A percentile compares a stretch with the other conserved stretches of the same genome.
These are phyloP conservation scores for Mormyrops boulengeri DNA, from an alignment of 2,797 vertebrate genomes.

Conservation along the genomic window DNA sequence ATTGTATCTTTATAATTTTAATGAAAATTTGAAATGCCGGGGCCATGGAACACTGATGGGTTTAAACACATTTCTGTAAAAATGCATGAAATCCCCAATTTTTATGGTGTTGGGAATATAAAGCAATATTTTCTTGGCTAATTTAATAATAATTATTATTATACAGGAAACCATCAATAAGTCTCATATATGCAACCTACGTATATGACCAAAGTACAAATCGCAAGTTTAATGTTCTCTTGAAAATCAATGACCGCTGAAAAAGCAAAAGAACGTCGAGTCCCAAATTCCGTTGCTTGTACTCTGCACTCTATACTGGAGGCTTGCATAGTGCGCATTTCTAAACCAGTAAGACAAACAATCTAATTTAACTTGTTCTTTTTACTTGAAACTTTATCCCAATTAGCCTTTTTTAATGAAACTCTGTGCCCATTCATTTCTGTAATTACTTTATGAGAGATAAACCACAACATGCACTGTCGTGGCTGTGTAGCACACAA, in stretches of 20 bases:
- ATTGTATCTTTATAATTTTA: not conserved
- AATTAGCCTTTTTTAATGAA: no score
- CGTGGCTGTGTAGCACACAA: not conserved
- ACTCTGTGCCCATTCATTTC: not conserved
- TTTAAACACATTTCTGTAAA: not conserved
- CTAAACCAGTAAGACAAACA: constrained; percentile 29
- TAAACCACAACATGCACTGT: not conserved
- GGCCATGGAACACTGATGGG: not conserved
- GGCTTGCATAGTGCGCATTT: constrained; percentile 50
- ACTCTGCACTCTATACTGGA: constrained; percentile 62
- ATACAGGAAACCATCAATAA: not conserved
- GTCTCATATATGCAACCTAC: constrained; percentile 24
- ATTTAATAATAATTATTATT: not conserved
- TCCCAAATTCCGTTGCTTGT: constrained; percentile 45
- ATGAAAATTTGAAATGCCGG: not conserved
- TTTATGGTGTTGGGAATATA: not conserved
- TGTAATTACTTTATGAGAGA: not conserved
- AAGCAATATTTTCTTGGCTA: not conserved
- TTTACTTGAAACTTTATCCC: not conserved
- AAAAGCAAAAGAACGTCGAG: constrained; percentile 55
- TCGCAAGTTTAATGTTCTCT: constrained; percentile 38
- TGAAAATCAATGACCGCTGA: constrained; percentile 35
- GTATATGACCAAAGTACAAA: constrained; percentile 60
- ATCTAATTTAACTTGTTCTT: not conserved
- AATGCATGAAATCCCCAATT: not conserved